phyloP scores from a whole-genome alignment of 2,888 invertebrate genomes.

The Sesia apiformis region DNA sequence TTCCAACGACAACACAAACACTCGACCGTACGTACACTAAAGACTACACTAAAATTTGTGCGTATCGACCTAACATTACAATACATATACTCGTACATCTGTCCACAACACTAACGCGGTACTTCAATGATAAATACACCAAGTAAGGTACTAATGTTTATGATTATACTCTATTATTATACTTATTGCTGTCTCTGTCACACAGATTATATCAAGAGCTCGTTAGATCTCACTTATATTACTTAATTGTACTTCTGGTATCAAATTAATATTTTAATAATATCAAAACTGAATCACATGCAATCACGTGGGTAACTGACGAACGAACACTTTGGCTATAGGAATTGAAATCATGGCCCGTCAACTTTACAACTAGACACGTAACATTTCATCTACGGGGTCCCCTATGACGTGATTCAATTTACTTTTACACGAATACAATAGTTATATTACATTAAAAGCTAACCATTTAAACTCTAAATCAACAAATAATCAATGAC shows the following conservation, averaged over 20 bases:
- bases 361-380: background rate
- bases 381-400: conserved; percentile 18
- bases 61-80: conserved; percentile 61
- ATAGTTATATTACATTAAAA: conserved; percentile 16
- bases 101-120: conserved; percentile 14
- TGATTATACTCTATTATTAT: conserved; percentile 36
- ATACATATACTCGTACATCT: conserved; percentile 20
- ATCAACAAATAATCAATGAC: conserved; percentile 18
- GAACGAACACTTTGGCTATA: background rate
- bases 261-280: background rate
- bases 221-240: conserved; percentile 56
- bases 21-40: conserved; percentile 26
- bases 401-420: conserved; percentile 24
- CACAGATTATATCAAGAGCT: conserved; percentile 63
- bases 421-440: conserved; percentile 10
- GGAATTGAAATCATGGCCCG: background rate
- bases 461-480: conserved; percentile 37
- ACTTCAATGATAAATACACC: conserved; percentile 12
- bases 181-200: conserved; percentile 70
- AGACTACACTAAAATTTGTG: conserved; percentile 67
- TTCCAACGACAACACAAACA: conserved; percentile 18
- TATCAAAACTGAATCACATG: background rate
- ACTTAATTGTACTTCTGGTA: conserved; percentile 35
- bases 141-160: conserved; percentile 15
- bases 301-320: conserved; percentile 9